Percentiles rank a stretch among this genome's conserved stretches.
These are phyloP conservation scores for Halisarca cf. caerulea DNA, from an alignment of 37 sponge, comb jelly and placozoan genomes.

Conservation along the genomic window DNA sequence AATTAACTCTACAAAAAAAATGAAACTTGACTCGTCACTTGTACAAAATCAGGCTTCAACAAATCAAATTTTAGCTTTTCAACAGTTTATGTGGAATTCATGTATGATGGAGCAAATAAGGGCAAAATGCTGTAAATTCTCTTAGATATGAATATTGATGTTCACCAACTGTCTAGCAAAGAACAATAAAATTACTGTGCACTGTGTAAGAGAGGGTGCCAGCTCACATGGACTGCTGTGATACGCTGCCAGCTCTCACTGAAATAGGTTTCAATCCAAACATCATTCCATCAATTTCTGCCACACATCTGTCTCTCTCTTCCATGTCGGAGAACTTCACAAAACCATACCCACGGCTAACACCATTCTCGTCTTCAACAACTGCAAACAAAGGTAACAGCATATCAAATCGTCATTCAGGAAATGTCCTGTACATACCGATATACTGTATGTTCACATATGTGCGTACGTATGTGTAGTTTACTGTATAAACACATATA, in stretches of 20 bases:
- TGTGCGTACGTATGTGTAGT: too few relatives aligned
- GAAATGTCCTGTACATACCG: too few relatives aligned
- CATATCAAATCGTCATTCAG: too few relatives aligned
- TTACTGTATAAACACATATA: too few relatives aligned
- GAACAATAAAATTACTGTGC: background rate
- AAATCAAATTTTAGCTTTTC: too few relatives aligned
- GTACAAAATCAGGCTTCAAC: too few relatives aligned
- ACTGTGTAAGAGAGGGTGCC: background rate
- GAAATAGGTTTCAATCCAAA: conserved; percentile 47
- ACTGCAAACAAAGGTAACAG: conserved; percentile 35
- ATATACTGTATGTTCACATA: too few relatives aligned
- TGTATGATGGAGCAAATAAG: too few relatives aligned
- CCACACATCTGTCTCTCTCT: conserved; percentile 27
- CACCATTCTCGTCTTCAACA: conserved; percentile 49
- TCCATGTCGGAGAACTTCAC: conserved; percentile 40
- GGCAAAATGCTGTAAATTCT: background rate
- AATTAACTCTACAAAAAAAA: too few relatives aligned
- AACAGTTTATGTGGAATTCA: too few relatives aligned
- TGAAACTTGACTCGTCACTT: too few relatives aligned
- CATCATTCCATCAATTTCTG: conserved; percentile 35
- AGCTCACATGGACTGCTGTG: background rate
- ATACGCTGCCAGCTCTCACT: background rate
- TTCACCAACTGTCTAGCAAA: background rate
- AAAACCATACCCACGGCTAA: conserved; percentile 51
- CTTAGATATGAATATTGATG: background rate